A percentile compares a stretch with the other conserved stretches of the same genome.
phyloP scores from a whole-genome alignment of 2,797 vertebrate genomes.

The Strix occidentalis region DNA sequence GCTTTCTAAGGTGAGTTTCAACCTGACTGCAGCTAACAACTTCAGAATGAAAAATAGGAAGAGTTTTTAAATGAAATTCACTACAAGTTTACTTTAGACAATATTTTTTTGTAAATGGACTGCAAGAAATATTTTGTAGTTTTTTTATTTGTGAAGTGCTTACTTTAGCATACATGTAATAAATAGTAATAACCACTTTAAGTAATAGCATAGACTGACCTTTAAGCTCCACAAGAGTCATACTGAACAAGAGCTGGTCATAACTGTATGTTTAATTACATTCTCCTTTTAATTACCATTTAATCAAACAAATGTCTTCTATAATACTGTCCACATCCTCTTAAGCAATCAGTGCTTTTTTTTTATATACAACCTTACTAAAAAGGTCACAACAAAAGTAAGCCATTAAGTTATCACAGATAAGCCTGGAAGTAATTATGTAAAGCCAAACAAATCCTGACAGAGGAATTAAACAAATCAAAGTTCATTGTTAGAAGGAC shows the following conservation, averaged over 20 bases:
- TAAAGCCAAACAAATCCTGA: conserved; percentile 68
- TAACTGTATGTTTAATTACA: conserved; percentile 33
- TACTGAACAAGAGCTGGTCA: not conserved
- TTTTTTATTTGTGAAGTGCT: not conserved
- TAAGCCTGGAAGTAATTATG: conserved; percentile 69
- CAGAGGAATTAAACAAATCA: conserved; percentile 68
- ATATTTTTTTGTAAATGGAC: not conserved
- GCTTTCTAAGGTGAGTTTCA: not conserved
- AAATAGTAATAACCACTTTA: conserved; percentile 2
- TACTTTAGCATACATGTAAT: not conserved
- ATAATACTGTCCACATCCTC: conserved; percentile 46
- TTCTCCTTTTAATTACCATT: conserved; percentile 44
- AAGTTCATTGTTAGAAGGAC: conserved; percentile 60
- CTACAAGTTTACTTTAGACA: not conserved
- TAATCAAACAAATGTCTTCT: conserved; percentile 44
- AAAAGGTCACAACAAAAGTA: conserved; percentile 60
- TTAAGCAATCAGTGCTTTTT: conserved; percentile 8
- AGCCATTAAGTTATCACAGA: conserved; percentile 67
- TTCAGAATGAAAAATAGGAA: not conserved
- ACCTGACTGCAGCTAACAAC: not conserved
- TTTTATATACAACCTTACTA: conserved; percentile 37
- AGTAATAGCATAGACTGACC: not conserved
- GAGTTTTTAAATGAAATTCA: not conserved
- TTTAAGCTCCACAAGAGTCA: not conserved
- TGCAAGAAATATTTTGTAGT: not conserved